Percentiles rank a stretch among this genome's conserved stretches.
Evolutionary conservation across 64 coral and sea anemone genomes (phyloP).

Genomic region (Montipora foliosa): DNA sequence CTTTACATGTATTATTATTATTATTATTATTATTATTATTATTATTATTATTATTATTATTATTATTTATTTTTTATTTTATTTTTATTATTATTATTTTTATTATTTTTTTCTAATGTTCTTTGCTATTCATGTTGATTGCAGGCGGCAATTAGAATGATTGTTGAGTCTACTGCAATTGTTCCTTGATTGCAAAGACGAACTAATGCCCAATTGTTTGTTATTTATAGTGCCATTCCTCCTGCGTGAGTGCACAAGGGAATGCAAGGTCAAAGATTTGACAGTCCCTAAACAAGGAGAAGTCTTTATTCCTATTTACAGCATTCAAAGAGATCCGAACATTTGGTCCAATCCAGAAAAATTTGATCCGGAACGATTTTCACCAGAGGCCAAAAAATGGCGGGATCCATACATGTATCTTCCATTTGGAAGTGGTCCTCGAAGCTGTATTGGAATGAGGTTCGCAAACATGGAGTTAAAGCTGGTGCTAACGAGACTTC

Average conservation of each 20-base stretch:
- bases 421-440: constrained; percentile 61
- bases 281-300: constrained; percentile 14
- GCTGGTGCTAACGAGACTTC: constrained; percentile 29
- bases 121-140: too few species aligned
- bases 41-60: too few species aligned
- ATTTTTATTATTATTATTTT: too few species aligned
- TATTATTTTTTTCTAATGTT: too few species aligned
- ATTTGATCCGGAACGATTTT: constrained; percentile 61
- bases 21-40: too few species aligned
- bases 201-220: too few species aligned
- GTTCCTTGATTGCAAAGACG: too few species aligned
- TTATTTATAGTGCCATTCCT: constrained; percentile 7
- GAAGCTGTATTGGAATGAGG: constrained; percentile 65
- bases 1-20: too few species aligned
- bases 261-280: constrained; percentile 27
- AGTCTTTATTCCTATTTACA: constrained; percentile 22
- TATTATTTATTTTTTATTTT: too few species aligned
- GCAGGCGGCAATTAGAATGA: too few species aligned
- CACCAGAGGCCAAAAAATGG: constrained; percentile 10
- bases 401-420: constrained; percentile 51
- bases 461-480: constrained; percentile 65
- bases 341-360: constrained; percentile 36
- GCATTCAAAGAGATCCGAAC: constrained; percentile 30
- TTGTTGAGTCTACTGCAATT: too few species aligned
- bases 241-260: constrained; percentile 19